phyloP scores from a whole-genome alignment of 1,140 invertebrate genomes.

The Scaptodrosophila lebanonensis region DNA sequence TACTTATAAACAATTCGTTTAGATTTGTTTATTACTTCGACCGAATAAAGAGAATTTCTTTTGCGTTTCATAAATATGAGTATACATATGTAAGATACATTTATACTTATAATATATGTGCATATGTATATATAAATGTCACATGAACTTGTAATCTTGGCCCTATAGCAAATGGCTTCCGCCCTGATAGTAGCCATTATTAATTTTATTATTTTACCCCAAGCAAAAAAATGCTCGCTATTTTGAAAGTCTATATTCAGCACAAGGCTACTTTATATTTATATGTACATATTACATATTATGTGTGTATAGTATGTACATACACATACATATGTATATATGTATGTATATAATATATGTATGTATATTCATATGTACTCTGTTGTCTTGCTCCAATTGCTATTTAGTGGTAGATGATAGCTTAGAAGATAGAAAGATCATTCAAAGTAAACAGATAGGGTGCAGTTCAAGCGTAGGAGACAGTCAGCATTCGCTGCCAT shows the following conservation, averaged over 20 bases:
- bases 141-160: background rate
- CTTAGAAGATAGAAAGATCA: too few relatives aligned
- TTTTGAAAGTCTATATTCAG: too few relatives aligned
- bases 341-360: background rate
- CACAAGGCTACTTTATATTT: too few relatives aligned
- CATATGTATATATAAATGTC: slow-evolving; percentile 5
- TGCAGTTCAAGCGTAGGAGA: background rate
- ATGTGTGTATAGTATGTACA: background rate
- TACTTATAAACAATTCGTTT: too few relatives aligned
- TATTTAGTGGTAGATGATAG: too few relatives aligned
- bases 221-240: too few relatives aligned
- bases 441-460: background rate
- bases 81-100: background rate
- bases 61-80: background rate
- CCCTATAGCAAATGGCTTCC: too few relatives aligned
- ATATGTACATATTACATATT: background rate
- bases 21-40: too few relatives aligned
- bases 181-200: too few relatives aligned
- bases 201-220: too few relatives aligned
- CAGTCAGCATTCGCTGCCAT: slow-evolving; percentile 3
- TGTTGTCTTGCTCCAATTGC: too few relatives aligned
- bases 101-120: slow-evolving; percentile 1
- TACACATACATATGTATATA: background rate
- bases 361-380: background rate
- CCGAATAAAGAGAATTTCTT: too few relatives aligned